These are phyloP conservation scores for Melanotaenia maccullochi DNA, from an alignment of 2,797 vertebrate species.

Conservation along the genomic window DNA sequence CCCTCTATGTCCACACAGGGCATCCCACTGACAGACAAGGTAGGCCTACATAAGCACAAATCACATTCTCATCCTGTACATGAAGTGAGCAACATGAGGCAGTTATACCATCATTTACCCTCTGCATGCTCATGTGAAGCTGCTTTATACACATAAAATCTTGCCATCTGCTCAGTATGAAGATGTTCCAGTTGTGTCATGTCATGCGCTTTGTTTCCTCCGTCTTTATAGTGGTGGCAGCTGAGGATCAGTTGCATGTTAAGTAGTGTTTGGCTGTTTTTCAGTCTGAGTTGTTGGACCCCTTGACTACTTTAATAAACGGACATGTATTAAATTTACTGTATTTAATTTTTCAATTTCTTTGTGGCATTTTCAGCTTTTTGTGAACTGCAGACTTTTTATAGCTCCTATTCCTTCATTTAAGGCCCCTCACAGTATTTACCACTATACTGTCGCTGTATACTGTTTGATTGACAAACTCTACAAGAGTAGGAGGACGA, in stretches of 20 bases:
- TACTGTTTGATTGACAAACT: constrained; percentile 1
- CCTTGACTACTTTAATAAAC: not conserved
- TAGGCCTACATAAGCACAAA: constrained; percentile 65
- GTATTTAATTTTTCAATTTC: constrained; percentile 1
- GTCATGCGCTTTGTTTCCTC: constrained; percentile 52
- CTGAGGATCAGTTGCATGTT: constrained; percentile 15
- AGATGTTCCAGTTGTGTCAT: constrained; percentile 39
- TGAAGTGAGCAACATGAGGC: constrained; percentile 11
- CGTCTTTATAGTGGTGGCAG: constrained; percentile 15
- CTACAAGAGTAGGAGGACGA: constrained; percentile 1
- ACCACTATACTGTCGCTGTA: not conserved
- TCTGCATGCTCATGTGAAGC: constrained; percentile 61
- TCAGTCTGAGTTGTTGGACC: not conserved
- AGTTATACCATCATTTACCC: constrained; percentile 20
- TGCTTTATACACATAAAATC: constrained; percentile 47
- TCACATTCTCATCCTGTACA: constrained; percentile 10
- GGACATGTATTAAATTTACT: not conserved
- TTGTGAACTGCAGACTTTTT: not conserved
- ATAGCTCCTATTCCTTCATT: constrained; percentile 2
- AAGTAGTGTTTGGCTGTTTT: constrained; percentile 2
- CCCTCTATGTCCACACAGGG: constrained; percentile 90
- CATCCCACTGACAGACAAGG: constrained; percentile 95
- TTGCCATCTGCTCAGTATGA: constrained; percentile 49
- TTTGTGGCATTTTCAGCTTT: not conserved
- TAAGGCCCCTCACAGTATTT: constrained; percentile 1